Percentiles rank a stretch among this genome's conserved stretches.
phyloP scores from a whole-genome alignment of 2,113 vertebrate species.

The Ciconia maguari region DNA sequence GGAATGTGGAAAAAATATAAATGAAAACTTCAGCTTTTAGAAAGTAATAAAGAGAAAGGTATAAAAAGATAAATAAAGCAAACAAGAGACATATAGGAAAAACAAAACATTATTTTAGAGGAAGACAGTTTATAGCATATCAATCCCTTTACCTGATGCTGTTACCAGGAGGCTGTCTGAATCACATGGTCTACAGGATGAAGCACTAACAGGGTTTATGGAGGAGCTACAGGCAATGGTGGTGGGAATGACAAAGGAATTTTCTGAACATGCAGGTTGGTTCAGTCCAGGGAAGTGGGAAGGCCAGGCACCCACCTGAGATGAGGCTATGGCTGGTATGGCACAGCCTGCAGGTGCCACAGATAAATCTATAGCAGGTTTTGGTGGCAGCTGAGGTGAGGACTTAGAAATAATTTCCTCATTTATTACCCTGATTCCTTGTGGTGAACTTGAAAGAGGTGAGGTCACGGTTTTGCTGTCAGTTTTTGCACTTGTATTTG shows the following conservation, averaged over 20 bases:
- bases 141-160: constrained; percentile 98
- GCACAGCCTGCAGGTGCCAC: constrained; percentile 83
- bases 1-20: constrained; percentile 20
- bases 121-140: constrained; percentile 70
- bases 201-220: constrained; percentile 91
- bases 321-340: constrained; percentile 93
- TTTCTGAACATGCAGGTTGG: constrained; percentile 92
- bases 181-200: constrained; percentile 90
- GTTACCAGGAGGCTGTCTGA: constrained; percentile 97
- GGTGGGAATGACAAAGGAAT: constrained; percentile 84
- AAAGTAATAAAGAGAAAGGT: constrained; percentile 2
- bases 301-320: constrained; percentile 98
- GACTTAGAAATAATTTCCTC: constrained; percentile 84
- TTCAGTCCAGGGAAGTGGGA: constrained; percentile 79
- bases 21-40: neutral
- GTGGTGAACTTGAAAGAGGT: constrained; percentile 76
- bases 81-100: neutral
- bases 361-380: constrained; percentile 95
- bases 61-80: neutral
- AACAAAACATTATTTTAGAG: constrained; percentile 37
- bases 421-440: constrained; percentile 81
- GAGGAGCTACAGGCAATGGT: constrained; percentile 90
- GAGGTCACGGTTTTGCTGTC: constrained; percentile 78
- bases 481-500: constrained; percentile 80
- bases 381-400: constrained; percentile 97